Percentiles rank a stretch among this genome's conserved stretches.
phyloP scores from a whole-genome alignment of 2,113 vertebrate species.

The Sula dactylatra region DNA sequence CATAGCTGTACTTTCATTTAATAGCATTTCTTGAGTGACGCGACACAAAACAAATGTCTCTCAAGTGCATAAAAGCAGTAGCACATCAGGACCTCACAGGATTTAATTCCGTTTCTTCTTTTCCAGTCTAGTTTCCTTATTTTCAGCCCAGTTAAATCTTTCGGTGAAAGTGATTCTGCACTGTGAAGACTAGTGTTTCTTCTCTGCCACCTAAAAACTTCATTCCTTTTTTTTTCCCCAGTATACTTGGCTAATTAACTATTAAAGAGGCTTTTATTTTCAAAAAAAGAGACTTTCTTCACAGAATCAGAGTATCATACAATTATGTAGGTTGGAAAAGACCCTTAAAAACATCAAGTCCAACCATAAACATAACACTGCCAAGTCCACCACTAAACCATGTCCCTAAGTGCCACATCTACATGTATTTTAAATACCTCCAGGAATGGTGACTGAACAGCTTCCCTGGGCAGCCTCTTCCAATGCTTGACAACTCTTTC shows the following conservation, averaged over 20 bases:
- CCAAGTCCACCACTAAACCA: background rate
- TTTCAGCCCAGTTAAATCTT: background rate
- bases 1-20: background rate
- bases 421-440: background rate
- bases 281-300: background rate
- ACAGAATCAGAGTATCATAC: background rate
- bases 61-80: background rate
- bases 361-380: background rate
- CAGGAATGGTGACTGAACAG: background rate
- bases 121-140: background rate
- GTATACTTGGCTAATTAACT: background rate
- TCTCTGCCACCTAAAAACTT: background rate
- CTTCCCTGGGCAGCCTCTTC: background rate
- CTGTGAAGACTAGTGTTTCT: background rate
- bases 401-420: background rate
- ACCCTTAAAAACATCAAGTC: background rate
- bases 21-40: background rate
- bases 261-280: background rate
- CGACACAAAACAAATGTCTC: background rate
- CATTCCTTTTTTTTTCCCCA: no score
- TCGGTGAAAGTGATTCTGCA: background rate
- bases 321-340: background rate
- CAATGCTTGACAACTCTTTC: background rate
- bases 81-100: background rate
- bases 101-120: conserved; percentile 20